Base-by-base conservation (phyloP, 2,888 invertebrate genomes). In the Xanthostigma xanthostigma region DNA sequence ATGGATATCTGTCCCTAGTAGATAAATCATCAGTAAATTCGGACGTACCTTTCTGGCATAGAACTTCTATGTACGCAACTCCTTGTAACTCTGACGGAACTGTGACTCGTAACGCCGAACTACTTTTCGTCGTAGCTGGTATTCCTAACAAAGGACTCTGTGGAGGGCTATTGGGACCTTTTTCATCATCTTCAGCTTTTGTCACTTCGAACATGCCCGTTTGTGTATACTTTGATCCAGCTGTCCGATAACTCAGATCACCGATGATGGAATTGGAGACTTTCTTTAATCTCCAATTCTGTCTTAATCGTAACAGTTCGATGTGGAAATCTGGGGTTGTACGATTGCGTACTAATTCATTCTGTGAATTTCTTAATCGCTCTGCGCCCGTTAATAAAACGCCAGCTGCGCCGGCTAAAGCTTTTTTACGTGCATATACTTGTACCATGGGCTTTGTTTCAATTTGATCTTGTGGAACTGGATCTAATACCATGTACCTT, bases 211-310 rank as follows among this genome's bases (percentile, higher is more conserved):
- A 94, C 58, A 90, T 87, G 3, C 95, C 95, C 50, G 88, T 87
- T 69, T 94, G 93, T 51, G 83, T 83, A 63, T 88, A 95, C 62
- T 93, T 88, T 0, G 94, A 95, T 1, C 95, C 95, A 53, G 94
- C 94, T 60, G 94, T 93, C 52, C 92, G 77, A 62, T 95, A 96
- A 64, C 95, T 95, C 8, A 96, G 75, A 68, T 96, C 96, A 0
- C 96, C 96, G 46, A 96, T 85, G 49, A 96, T 96, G 0, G 88
- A 84, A 63, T 91, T 93, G 0, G 92, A 91, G 1, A 93, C 91
- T 71, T 95, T 95, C 63, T 95, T 93, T n/a, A 96, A 67, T 43
- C 95, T 74, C 95, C 95, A 96, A 62, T 91, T 92, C 62, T 95
- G 94, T 38, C 96, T 69, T 42, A 96, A 71, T 50, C 90, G 74